Percentiles rank a stretch among this genome's conserved stretches.
phyloP scores from a whole-genome alignment of 2,888 invertebrate genomes.

The Caenorhabditis sp. region DNA sequence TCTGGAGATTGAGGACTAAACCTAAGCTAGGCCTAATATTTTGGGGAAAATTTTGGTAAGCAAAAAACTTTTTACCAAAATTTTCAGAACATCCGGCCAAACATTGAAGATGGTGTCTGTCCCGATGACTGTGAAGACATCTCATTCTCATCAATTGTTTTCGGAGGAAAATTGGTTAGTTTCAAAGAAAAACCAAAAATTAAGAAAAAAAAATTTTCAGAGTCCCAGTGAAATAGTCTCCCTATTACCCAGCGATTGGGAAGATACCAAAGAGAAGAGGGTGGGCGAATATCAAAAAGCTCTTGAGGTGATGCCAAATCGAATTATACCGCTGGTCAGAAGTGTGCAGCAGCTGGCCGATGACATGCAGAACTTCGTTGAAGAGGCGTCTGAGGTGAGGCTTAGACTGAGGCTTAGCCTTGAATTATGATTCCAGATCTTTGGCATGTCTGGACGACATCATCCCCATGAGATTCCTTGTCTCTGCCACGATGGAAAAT shows the following conservation, averaged over 20 bases:
- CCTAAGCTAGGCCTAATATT: too few species aligned
- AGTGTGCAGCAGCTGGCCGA: constrained; percentile 55
- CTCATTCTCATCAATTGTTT: constrained; percentile 60
- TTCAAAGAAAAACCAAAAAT: too few species aligned
- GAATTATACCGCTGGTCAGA: constrained; percentile 57
- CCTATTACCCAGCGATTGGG: constrained; percentile 63
- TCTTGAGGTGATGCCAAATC: constrained; percentile 57
- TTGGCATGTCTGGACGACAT: constrained; percentile 13
- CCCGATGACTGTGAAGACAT: constrained; percentile 62
- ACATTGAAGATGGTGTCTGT: constrained; percentile 35
- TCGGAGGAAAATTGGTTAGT: constrained; percentile 59
- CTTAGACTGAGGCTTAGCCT: neutral
- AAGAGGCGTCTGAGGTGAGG: constrained; percentile 35
- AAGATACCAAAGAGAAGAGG: constrained; percentile 62
- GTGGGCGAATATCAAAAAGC: constrained; percentile 55
- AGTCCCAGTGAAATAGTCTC: constrained; percentile 49
- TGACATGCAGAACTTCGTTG: constrained; percentile 57
- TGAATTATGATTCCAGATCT: constrained; percentile 26
- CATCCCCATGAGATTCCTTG: constrained; percentile 27
- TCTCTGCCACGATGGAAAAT: constrained; percentile 22
- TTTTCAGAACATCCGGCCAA: constrained; percentile 38
- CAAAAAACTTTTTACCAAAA: too few species aligned
- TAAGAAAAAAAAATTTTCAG: constrained; percentile 22
- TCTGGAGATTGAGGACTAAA: too few species aligned
- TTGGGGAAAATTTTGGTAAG: too few species aligned